Base-by-base conservation (phyloP, 2,888 invertebrate species). In the Eugnorisma glareosa region DNA sequence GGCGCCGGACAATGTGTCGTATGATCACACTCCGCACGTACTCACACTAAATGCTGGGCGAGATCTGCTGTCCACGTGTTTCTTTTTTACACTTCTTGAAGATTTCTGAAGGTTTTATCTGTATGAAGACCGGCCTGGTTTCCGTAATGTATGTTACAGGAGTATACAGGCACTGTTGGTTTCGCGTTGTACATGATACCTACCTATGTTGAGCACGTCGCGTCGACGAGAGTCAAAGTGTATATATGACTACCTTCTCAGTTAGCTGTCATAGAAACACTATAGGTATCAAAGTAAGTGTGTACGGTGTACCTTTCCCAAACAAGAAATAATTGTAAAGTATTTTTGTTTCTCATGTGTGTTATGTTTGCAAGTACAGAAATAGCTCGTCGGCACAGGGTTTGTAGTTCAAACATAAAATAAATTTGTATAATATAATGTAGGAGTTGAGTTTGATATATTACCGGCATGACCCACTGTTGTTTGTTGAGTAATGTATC, bases 1-100 rank as follows among this genome's bases (percentile, higher is more conserved):
- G 15, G 1, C 67, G n/a, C 57, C 51, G 73, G 67, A 76, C 73
- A 67, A 24, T 35, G 64, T 67, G 64, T 21, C 63, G 28, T 43
- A 28, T 31, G 64, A 40, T 37, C 40, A 37, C 51, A 70, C 28
- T 48, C 18, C 37, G 18, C 21, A 59, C 59, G 31, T 51, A 18
- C 10, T 48, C 13, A 8, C 28, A 31, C 45, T 59, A 43, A 73
- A 59, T 61, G 15, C 51, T 31, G 8, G 24, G 6, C 28, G 48
- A 59, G 24, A 71, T 57, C 31, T 35, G 13, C 15, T 21, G 61
- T n/a, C 15, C 24, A 31, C 2, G 35, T 21, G 2, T 1, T 35
- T n/a, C n/a, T n/a, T 24, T 24, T 45, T 78, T 28, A 48, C 31
- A 40, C n/a, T 68, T 24, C 48, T 48, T 59, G 0, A 35, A 35